These are phyloP conservation scores for Oophaga pumilio DNA, from an alignment of 2,113 vertebrate species.

Conservation along the genomic window DNA sequence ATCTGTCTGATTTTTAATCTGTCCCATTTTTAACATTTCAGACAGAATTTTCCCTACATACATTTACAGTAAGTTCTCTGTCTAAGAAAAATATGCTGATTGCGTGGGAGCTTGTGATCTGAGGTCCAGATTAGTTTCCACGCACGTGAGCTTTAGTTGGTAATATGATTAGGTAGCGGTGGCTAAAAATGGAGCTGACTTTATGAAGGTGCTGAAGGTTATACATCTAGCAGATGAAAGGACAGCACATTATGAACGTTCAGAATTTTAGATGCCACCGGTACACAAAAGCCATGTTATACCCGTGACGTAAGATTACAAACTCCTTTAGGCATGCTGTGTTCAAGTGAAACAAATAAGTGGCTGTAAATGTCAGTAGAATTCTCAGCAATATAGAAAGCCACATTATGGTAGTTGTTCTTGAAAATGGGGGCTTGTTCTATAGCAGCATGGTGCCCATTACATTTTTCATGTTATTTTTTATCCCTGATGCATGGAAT, in stretches of 20 bases:
- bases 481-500: neutral
- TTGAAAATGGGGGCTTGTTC: neutral
- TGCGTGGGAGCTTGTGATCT: neutral
- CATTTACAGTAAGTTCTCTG: neutral
- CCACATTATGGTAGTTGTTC: neutral
- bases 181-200: conserved; percentile 64
- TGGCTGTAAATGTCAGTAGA: neutral
- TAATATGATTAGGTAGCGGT: conserved; percentile 63
- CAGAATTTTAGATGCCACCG: conserved; percentile 44
- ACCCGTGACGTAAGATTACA: neutral
- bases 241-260: conserved; percentile 49
- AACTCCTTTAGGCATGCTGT: neutral
- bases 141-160: conserved; percentile 58
- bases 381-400: neutral
- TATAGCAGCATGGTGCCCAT: neutral
- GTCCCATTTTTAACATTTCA: neutral
- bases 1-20: too few species aligned
- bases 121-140: conserved; percentile 62
- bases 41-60: neutral
- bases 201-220: conserved; percentile 60
- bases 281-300: neutral
- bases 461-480: neutral
- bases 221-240: conserved; percentile 55
- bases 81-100: neutral
- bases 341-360: neutral